phyloP scores from a whole-genome alignment of 2,113 vertebrate genomes.

The Gadus macrocephalus region DNA sequence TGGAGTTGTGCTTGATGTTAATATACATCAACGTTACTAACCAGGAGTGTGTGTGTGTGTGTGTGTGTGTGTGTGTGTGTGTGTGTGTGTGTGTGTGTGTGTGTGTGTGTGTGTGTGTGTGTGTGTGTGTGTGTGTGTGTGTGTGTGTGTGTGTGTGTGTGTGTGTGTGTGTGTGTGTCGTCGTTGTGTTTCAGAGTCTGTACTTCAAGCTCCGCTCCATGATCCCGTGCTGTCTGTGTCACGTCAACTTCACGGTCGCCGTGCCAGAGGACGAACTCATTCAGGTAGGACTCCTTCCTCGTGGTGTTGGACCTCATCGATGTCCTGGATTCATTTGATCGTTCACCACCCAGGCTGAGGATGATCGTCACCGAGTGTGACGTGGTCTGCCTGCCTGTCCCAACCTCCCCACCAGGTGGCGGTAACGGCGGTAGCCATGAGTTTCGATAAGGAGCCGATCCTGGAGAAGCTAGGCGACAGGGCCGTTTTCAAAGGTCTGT shows the following conservation, averaged over 20 bases:
- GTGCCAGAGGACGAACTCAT: conserved; percentile 96
- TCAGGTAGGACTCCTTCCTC: conserved; percentile 71
- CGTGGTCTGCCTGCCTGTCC: not conserved
- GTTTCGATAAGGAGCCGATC: conserved; percentile 87
- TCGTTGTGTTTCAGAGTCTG: conserved; percentile 79
- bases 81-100: too few relatives aligned
- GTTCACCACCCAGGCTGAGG: too few relatives aligned
- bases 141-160: too few relatives aligned
- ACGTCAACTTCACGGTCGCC: conserved; percentile 94
- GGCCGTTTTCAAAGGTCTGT: conserved; percentile 81
- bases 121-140: too few relatives aligned
- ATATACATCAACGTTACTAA: too few relatives aligned
- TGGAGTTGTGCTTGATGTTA: too few relatives aligned
- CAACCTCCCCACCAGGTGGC: conserved; percentile 76
- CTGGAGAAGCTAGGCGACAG: conserved; percentile 81
- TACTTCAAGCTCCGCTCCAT: conserved; percentile 98
- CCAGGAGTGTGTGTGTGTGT: too few relatives aligned
- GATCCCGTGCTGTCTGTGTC: conserved; percentile 96
- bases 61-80: too few relatives aligned
- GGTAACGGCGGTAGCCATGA: conserved; percentile 96
- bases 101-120: too few relatives aligned
- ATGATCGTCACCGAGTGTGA: too few relatives aligned
- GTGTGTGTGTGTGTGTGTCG: not conserved
- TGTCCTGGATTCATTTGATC: too few relatives aligned
- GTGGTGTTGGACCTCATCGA: too few relatives aligned